Percentiles rank a stretch among this genome's conserved stretches.
Conservation (phyloP, 2,797 vertebrate genomes). For the Coreius guichenoti region DNA sequence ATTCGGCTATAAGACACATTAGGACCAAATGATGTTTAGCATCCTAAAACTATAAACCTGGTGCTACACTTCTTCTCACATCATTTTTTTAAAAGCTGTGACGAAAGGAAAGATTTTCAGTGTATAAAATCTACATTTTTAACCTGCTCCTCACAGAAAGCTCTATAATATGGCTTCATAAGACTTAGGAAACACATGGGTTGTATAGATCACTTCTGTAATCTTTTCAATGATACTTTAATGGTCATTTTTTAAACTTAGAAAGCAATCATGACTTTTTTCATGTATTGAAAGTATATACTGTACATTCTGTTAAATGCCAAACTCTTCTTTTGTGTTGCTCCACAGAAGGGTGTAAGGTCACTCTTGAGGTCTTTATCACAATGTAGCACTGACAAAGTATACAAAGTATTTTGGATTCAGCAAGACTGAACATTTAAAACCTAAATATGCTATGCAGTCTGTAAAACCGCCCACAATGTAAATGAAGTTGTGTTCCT, state of each 20-base stretch:
- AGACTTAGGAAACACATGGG: not conserved
- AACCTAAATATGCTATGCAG: not conserved
- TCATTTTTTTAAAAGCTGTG: too few species aligned
- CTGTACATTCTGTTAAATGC: not conserved
- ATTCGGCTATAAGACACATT: not conserved
- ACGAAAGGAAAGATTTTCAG: not conserved
- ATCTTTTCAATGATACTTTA: not conserved
- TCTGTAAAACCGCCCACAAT: not conserved
- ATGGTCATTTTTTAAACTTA: not conserved
- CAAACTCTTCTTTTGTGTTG: not conserved
- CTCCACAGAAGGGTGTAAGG: not conserved
- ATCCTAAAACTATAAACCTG: too few species aligned
- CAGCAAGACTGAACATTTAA: not conserved
- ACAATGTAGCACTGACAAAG: not conserved
- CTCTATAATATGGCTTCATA: not conserved
- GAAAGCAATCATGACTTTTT: not conserved
- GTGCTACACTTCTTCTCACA: too few species aligned
- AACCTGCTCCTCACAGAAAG: not conserved
- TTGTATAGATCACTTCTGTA: not conserved
- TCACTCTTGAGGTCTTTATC: not conserved
- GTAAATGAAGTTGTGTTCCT: slow-evolving; percentile 9
- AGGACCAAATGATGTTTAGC: not conserved
- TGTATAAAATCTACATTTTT: too few species aligned
- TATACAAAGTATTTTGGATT: not conserved
- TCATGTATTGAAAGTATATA: not conserved